Evolutionary conservation across 2,113 vertebrate species (phyloP), one percentile per base, ranked within the genome.

Genomic region (Myodes glareolus): DNA sequence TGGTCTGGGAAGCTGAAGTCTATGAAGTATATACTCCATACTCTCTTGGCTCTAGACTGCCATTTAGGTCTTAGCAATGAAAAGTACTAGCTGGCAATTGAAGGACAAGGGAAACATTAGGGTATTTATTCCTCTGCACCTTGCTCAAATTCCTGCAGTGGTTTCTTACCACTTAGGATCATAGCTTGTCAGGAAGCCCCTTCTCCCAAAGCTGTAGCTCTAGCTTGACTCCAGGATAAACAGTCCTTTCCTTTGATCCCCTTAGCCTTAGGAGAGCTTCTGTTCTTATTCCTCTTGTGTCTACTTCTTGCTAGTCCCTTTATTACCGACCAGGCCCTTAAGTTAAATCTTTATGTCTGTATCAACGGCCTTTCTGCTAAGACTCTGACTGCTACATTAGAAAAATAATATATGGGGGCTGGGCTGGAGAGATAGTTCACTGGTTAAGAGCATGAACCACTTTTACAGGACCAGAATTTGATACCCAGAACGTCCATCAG

Each of bases 1-100:
- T 96, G 33, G 52, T 90, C 88, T 90, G 33, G 39, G 39, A 95
- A 88, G 85, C 63, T 84, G 36, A 87, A 4, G 52, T 96, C 85
- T 92, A 36, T 47, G 31, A 47, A 92, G 73, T 58, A 81, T 9
- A 76, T 77, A 75, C 80, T 19, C 10, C 75, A 92, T 23, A 67
- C n/a, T 84, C 36, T 36, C 63, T 92, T 81, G 36, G 1, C 42
- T 55, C n/a, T 23, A 70, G 84, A 47, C 6, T 89, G 82, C 39
- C 86, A 19, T 78, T 29, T 94, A 82, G 68, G 36, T 68, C 68
- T 96, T 81, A 27, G 58, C 39, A 70, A 39, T 39, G 58, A 42
- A 58, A 91, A 61, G 58, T 84, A 75, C 65, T 75, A 92, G 77
- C 8, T 90, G 73, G 50, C 81, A 75, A 86, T 12, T 23, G 8